phyloP scores from a whole-genome alignment of 2,888 invertebrate species.

The Gymnoscelis rufifasciata region DNA sequence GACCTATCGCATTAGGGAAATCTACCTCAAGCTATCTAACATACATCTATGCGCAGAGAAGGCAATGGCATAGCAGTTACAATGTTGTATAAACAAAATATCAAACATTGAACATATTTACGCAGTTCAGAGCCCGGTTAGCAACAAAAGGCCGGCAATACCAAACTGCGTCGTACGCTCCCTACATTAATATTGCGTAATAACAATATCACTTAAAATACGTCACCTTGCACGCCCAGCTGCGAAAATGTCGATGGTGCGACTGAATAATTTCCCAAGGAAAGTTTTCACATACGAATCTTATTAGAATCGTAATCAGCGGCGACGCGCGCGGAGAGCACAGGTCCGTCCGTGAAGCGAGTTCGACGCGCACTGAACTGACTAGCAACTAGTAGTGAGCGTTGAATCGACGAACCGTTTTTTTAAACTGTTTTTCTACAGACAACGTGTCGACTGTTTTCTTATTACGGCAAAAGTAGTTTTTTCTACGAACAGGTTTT shows the following conservation, averaged over 20 bases:
- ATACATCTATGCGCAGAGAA: neutral
- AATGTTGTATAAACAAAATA: slow-evolving; percentile 31
- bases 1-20: slow-evolving; percentile 31
- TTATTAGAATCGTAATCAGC: slow-evolving; percentile 35
- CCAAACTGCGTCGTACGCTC: slow-evolving; percentile 58
- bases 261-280: slow-evolving; percentile 15
- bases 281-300: slow-evolving; percentile 34
- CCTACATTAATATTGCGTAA: slow-evolving; percentile 58
- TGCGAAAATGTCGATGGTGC: slow-evolving; percentile 24
- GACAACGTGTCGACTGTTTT: too few relatives aligned
- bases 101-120: slow-evolving; percentile 39
- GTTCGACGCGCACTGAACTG: slow-evolving; percentile 52
- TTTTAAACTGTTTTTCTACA: too few relatives aligned
- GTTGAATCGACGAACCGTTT: too few relatives aligned
- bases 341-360: slow-evolving; percentile 49
- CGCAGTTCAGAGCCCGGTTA: slow-evolving; percentile 65
- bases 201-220: slow-evolving; percentile 59
- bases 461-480: too few relatives aligned
- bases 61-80: slow-evolving; percentile 24
- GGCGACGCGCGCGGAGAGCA: slow-evolving; percentile 21
- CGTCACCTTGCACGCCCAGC: slow-evolving; percentile 30
- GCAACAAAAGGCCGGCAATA: slow-evolving; percentile 68
- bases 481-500: too few relatives aligned
- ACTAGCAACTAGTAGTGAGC: too few relatives aligned
- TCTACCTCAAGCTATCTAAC: slow-evolving; percentile 7